Evolutionary conservation across 2,113 vertebrate genomes (phyloP), one percentile per base, ranked within the genome.

Genomic region (Callaeas wilsoni): DNA sequence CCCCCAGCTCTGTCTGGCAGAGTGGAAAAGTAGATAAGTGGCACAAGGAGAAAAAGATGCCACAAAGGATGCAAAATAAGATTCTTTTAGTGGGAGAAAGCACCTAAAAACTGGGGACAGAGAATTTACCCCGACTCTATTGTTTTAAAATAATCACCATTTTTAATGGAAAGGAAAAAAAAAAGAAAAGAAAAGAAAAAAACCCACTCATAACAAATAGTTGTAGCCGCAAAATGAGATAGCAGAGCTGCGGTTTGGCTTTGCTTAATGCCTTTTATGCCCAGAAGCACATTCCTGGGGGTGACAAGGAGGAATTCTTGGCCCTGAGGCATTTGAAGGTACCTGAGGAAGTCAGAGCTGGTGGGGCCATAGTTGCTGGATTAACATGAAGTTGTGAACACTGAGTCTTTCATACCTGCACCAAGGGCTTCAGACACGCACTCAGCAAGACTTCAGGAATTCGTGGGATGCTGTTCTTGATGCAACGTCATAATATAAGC

Each of bases 181-280:
- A 16, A 35, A 42, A 18, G 5, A 11, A 21, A 59, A 1, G 0
- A 14, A 19, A 46, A 41, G 21, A 11, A 69, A 63, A 67, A 30
- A 1, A 0, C 3, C 4, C 15, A 41, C 16, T 52, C 63, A 39
- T 29, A 77, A 57, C 13, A 83, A 80, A 92, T 35, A 92, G 69
- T 89, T 78, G 52, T 39, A 87, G 47, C 88, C 83, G 3, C 73
- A 92, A 92, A 86, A 92, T 19, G 44, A 94, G 75, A 60, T 92
- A 89, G 18, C 27, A 77, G 41, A 76, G 32, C 71, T 94, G 76
- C 17, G 82, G 83, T 95, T 96, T 96, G 90, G 76, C 90, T 96
- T 93, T 64, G 16, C 52, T 59, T 71, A 35, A 30, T 33, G 27
- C 3, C 41, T 92, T 94, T 77, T 88, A 63, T 12, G 1, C 50